Base-by-base conservation (phyloP, 2,113 vertebrate genomes). In the Pagrus major region DNA sequence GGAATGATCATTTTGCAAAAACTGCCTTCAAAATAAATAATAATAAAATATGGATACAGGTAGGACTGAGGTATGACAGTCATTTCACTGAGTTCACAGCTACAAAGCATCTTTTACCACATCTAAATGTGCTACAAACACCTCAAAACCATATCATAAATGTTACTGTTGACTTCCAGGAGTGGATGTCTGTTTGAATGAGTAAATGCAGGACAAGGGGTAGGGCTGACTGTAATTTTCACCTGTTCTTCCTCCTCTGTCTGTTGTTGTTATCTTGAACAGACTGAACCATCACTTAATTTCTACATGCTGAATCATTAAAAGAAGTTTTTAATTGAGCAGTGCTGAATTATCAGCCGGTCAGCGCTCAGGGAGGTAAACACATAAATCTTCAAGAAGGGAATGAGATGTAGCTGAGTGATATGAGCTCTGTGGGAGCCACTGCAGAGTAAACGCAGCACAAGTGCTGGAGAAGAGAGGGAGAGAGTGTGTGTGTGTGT, bases 371-470 rank as follows among this genome's bases (percentile, higher is more conserved):
- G 31, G 0, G 14, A 31, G 33, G 33, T 33, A 49, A 51, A 73
- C 52, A 61, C 9, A 11, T 39, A 51, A 58, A 60, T 67, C 9
- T 29, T 29, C 25, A 51, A 44, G 66, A 70, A 67, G 60, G 16
- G 39, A 37, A 14, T 14, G 70, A 83, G 52, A 64, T 72, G 42
- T 54, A 12, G 37, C 44, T n/a, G n/a, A 68, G 4, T 31, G 74
- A 77, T 72, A 72, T 7, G 9, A 27, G 63, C 9, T 0, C 55
- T 29, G 31, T 14, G 54, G 52, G 56, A 71, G 39, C 14, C 33
- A 7, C 31, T 21, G 54, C 9, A 47, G 56, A 77, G 46, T 35
- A 71, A 76, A 71, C 52, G 41, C 27, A 39, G 18, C 9, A 7
- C n/a, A 39, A 42, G n/a, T 16, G 39, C 39, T 16, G n/a, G 16